Evolutionary conservation across 2,113 vertebrate species (phyloP), one percentile per base, ranked within the genome.

Genomic region (Neofelis nebulosa): DNA sequence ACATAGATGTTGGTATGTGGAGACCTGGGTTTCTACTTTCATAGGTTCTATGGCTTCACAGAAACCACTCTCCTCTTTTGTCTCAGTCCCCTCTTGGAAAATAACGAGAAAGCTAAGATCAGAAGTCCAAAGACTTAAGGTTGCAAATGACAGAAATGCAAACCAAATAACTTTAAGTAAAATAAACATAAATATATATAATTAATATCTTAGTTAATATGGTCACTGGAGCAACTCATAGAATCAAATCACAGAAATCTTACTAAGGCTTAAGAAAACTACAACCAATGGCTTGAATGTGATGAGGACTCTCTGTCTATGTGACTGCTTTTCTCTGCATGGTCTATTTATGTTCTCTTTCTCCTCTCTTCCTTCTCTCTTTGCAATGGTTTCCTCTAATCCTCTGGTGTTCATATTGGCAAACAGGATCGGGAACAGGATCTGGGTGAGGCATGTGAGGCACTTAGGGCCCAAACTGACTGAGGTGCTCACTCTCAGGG

Each of bases 91-190:
- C 18, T 36, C 48, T 61, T 55, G 25, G n/a, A n/a, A 73, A 89
- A 66, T 23, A 68, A 48, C 3, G 19, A 52, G 27, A 79, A 55
- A 61, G 29, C 23, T 27, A 69, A 11, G 11, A 11, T 21, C 27
- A n/a, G 29, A 31, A 31, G 2, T 50, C 25, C n/a, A 41, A 84
- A 89, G 6, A 33, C 7, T 16, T n/a, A 68, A 45, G 27, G 18
- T 45, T 79, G 11, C 19, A 94, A 96, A 61, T 45, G n/a, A 65
- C 50, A 94, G 73, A 55, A 65, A 63, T 2, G 4, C 18, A 94
- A 85, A 9, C 7, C n/a, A 48, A 82, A 11, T 52, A 89, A 33
- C 27, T 78, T 95, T 65, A 74, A 66, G 7, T 19, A 50, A 65
- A 45, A 50, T 65, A 38, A 21, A 61, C 8, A 41, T 6, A 33